phyloP scores from a whole-genome alignment of 2,797 vertebrate species.

The Acanthurus tractus region DNA sequence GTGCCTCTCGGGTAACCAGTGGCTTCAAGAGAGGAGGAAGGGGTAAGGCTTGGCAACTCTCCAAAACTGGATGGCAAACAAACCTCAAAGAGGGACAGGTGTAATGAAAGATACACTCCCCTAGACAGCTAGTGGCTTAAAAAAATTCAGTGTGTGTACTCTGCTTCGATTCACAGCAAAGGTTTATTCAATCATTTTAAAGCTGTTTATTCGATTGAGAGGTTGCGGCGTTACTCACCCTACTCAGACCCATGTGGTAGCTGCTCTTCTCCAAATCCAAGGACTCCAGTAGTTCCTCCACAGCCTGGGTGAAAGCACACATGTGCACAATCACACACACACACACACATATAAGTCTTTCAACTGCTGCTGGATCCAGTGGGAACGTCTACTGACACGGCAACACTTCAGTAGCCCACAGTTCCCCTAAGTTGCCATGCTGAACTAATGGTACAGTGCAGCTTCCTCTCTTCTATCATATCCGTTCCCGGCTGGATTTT shows the following conservation, averaged over 20 bases:
- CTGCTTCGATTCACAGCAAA: constrained; percentile 43
- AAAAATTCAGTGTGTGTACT: constrained; percentile 10
- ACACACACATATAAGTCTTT: constrained; percentile 49
- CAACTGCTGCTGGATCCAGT: constrained; percentile 48
- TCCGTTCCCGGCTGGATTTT: constrained; percentile 42
- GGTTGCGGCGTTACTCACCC: constrained; percentile 85
- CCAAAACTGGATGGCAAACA: constrained; percentile 61
- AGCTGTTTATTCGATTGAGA: constrained; percentile 46
- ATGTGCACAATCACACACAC: constrained; percentile 51
- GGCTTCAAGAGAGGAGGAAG: constrained; percentile 41
- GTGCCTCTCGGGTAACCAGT: constrained; percentile 47
- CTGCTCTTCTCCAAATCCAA: constrained; percentile 97
- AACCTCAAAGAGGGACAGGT: constrained; percentile 64
- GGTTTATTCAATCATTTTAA: constrained; percentile 50
- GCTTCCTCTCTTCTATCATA: constrained; percentile 37
- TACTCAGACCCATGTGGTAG: constrained; percentile 96
- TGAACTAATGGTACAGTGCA: constrained; percentile 53
- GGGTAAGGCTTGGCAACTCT: constrained; percentile 53
- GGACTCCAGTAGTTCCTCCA: constrained; percentile 95
- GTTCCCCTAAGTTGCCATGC: constrained; percentile 37
- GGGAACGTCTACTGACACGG: constrained; percentile 49
- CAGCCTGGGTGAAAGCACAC: constrained; percentile 86
- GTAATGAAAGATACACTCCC: constrained; percentile 66
- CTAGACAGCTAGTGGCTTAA: constrained; percentile 57
- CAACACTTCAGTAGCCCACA: constrained; percentile 55